Evolutionary conservation across 2,888 invertebrate genomes (phyloP).

Genomic region (Spialia ferax): DNA sequence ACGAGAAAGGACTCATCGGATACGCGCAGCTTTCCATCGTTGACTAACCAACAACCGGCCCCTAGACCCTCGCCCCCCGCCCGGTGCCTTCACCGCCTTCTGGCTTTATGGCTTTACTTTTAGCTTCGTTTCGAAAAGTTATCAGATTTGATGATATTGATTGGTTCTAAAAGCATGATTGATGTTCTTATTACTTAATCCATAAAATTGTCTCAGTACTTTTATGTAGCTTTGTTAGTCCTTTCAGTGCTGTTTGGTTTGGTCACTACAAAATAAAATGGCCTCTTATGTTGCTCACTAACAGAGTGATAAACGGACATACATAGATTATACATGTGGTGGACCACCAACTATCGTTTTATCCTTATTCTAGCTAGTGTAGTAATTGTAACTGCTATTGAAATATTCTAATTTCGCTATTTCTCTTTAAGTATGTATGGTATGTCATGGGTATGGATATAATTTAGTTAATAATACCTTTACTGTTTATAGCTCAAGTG

Average conservation of each 20-base stretch:
- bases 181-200: background rate
- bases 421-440: constrained; percentile 60
- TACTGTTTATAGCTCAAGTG: constrained; percentile 75
- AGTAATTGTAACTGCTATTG: constrained; percentile 43
- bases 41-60: constrained; percentile 85
- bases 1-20: constrained; percentile 98
- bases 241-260: background rate
- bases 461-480: constrained; percentile 42
- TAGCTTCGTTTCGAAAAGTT: constrained; percentile 11
- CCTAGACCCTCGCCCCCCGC: background rate
- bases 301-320: constrained; percentile 29
- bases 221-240: background rate
- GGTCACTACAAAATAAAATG: background rate
- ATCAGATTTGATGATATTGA: background rate
- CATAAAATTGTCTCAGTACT: background rate
- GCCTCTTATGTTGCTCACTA: background rate
- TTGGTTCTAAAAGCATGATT: background rate
- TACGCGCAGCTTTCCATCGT: constrained; percentile 99
- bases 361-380: constrained; percentile 40
- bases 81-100: constrained; percentile 4
- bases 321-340: constrained; percentile 49
- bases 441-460: constrained; percentile 74
- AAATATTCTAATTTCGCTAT: constrained; percentile 53
- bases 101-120: constrained; percentile 13
- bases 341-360: constrained; percentile 7